Evolutionary conservation across 2,888 invertebrate genomes (phyloP).

Genomic region (Malthinus flaveolus): DNA sequence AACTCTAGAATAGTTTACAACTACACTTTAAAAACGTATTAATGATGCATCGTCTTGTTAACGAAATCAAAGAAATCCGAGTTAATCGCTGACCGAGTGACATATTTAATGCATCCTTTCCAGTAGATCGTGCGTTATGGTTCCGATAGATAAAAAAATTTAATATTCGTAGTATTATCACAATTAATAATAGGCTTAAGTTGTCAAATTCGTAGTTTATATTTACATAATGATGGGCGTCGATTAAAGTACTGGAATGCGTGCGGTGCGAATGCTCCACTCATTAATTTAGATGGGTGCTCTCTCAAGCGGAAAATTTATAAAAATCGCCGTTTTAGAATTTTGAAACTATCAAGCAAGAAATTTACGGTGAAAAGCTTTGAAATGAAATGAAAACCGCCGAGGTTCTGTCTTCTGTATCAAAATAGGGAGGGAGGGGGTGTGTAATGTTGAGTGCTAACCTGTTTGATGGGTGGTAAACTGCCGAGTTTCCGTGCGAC

Average conservation of each 20-base stretch:
- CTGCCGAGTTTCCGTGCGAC: conserved; percentile 77
- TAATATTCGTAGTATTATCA: too few relatives aligned
- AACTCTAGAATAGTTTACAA: not conserved
- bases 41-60: conserved; percentile 2
- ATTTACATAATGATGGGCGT: too few relatives aligned
- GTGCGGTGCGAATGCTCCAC: too few relatives aligned
- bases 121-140: not conserved
- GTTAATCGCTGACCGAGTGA: conserved; percentile 10
- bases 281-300: too few relatives aligned
- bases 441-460: conserved; percentile 41
- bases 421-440: not conserved
- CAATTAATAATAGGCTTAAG: too few relatives aligned
- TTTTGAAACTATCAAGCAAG: not conserved
- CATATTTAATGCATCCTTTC: not conserved
- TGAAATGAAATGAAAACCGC: conserved; percentile 6
- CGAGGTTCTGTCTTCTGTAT: too few relatives aligned
- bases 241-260: too few relatives aligned
- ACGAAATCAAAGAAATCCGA: not conserved
- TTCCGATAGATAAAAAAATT: too few relatives aligned
- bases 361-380: conserved; percentile 14
- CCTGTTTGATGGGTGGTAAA: conserved; percentile 74
- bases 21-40: not conserved
- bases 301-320: too few relatives aligned
- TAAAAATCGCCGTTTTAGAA: too few relatives aligned
- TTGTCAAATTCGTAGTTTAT: too few relatives aligned